Evolutionary conservation across 1,140 invertebrate genomes (phyloP), one percentile per base, ranked within the genome.

Genomic region (Cydia strobilella): DNA sequence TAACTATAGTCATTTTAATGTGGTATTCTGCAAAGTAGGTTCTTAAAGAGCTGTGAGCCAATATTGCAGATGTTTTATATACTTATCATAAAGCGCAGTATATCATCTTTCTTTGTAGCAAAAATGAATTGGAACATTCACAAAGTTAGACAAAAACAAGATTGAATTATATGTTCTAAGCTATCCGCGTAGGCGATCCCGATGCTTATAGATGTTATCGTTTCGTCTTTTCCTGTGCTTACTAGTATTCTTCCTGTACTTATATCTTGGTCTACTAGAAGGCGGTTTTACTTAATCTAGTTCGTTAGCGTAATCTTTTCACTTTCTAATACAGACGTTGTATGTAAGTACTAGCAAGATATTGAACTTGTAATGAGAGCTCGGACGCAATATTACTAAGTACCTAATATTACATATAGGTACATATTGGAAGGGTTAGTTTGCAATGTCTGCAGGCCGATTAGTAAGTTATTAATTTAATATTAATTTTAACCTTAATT

Each of bases 51-150:
- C 42, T 45, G 42, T 2, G 42, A 12, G 42, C 3, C 13, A 15
- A 45, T 15, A 45, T 13, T 45, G 13, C 42, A 13, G 12, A 13
- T 13, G 9, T 42, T 42, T 72, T 72, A 63, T 77, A 71, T 63
- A n/a, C n/a, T n/a, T n/a, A 63, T 65, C 73, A 77, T 76, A 71
- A 77, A 75, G 73, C 73, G 51, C 72, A 62, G 73, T 63, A 77
- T 48, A 23, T 31, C 39, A 54, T 54, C 54, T 27, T 2, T 2
- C 84, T 84, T 85, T 84, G 85, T 88, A 77, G 80, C 84, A 86
- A 88, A 86, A 86, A 86, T 83, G 79, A 82, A 84, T 85, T 82
- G 80, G 80, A 85, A 85, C 78, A 85, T 86, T 85, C 79, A 42
- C 74, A 48, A 80, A 75, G 76, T 84, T 69, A 76, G 84, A 79